Evolutionary conservation across 2,888 invertebrate species (phyloP).

Genomic region (Drosophila dives): DNA sequence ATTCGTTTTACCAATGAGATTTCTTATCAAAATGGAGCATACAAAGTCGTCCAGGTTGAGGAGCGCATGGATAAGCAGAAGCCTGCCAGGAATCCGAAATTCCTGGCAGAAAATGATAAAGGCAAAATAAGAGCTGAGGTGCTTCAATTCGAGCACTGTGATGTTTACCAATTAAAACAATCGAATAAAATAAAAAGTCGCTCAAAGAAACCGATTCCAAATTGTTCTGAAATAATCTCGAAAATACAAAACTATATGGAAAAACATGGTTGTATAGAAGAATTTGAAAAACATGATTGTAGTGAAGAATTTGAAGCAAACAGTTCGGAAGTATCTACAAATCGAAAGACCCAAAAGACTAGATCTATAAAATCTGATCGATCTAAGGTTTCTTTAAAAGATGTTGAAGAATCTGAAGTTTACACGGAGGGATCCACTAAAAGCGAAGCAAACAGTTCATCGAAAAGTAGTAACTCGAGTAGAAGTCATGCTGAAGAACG

Average conservation of each 20-base stretch:
- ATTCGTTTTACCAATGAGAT: background rate
- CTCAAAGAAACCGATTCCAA: background rate
- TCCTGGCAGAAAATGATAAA: background rate
- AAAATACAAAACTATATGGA: no score
- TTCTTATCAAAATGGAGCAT: conserved; percentile 4
- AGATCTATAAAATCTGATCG: background rate
- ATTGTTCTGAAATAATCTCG: no score
- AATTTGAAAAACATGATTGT: background rate
- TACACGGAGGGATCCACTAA: background rate
- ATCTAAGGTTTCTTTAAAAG: no score
- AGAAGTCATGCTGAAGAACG: background rate
- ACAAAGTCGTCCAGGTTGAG: background rate
- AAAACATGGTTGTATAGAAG: no score
- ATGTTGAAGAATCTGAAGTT: no score
- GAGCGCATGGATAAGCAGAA: conserved; percentile 5
- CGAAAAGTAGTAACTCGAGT: background rate
- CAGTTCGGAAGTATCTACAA: background rate
- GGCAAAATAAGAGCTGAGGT: conserved; percentile 10
- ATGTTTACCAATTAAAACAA: conserved; percentile 32
- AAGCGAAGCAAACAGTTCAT: background rate
- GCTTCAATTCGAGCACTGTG: conserved; percentile 39
- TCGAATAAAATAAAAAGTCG: background rate
- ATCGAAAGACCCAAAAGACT: background rate
- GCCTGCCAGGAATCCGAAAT: background rate
- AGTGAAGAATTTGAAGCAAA: background rate